phyloP scores from a whole-genome alignment of 2,888 invertebrate genomes.

The Lysandra coridon region DNA sequence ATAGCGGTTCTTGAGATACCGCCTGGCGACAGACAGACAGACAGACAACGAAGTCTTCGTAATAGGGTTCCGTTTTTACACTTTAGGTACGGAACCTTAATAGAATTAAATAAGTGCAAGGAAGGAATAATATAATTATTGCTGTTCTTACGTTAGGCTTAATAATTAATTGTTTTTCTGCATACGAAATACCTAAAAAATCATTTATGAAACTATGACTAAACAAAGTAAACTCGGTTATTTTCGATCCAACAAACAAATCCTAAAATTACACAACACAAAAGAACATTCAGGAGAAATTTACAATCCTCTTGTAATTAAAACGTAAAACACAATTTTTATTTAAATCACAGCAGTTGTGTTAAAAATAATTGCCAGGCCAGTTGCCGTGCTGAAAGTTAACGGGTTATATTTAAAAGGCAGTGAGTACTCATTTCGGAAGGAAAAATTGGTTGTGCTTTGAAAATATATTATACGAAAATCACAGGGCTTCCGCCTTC shows the following conservation, averaged over 20 bases:
- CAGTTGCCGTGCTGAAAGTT: conserved; percentile 67
- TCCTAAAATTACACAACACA: background rate
- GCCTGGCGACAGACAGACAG: too few species aligned
- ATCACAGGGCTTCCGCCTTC: conserved; percentile 53
- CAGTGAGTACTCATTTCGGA: conserved; percentile 53
- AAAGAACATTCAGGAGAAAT: conserved; percentile 33
- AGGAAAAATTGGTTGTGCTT: conserved; percentile 65
- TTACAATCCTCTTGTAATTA: conserved; percentile 16
- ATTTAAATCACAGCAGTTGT: conserved; percentile 68
- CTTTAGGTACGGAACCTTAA: too few species aligned
- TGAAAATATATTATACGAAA: conserved; percentile 55
- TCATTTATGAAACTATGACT: too few species aligned
- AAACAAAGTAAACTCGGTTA: too few species aligned
- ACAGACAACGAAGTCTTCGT: too few species aligned
- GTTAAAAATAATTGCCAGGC: conserved; percentile 66
- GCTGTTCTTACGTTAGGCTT: too few species aligned
- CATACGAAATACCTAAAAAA: too few species aligned
- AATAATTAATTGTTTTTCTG: too few species aligned
- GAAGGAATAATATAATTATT: too few species aligned
- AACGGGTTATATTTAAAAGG: conserved; percentile 75
- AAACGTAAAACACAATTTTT: conserved; percentile 37
- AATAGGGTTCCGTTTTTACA: too few species aligned
- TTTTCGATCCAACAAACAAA: background rate
- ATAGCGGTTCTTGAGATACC: too few species aligned
- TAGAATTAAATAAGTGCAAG: too few species aligned